Evolutionary conservation across 2,113 vertebrate species (phyloP).

Genomic region (Eulemur rufifrons): DNA sequence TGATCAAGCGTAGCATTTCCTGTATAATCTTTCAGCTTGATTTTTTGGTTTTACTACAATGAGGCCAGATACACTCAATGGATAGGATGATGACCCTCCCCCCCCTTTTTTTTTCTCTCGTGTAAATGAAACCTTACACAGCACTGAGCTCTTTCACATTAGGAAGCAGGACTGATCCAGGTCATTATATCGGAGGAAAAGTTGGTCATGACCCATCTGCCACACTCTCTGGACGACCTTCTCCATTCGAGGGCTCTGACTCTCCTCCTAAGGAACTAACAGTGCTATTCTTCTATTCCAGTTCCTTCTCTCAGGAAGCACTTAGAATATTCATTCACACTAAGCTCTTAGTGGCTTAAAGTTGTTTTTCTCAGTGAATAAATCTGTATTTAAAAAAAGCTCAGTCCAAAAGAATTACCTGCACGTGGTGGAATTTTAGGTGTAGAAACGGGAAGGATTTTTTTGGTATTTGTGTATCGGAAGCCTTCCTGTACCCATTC

Average conservation of each 20-base stretch:
- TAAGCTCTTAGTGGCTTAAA: neutral
- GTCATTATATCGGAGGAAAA: neutral
- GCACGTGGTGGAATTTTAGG: neutral
- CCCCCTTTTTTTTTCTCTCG: neutral
- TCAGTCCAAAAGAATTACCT: neutral
- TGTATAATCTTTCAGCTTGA: neutral
- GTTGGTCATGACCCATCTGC: neutral
- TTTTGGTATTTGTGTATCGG: neutral
- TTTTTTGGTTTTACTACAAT: neutral
- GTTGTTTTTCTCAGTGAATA: neutral
- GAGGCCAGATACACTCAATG: no score
- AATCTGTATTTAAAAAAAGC: neutral
- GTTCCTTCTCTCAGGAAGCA: neutral
- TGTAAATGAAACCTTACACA: neutral
- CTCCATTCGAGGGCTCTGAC: neutral
- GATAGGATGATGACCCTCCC: neutral
- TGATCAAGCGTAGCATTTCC: neutral
- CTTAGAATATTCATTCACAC: neutral
- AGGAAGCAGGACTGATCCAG: neutral
- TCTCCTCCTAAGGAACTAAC: neutral
- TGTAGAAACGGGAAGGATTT: neutral
- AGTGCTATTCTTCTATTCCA: neutral
- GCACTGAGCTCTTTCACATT: neutral
- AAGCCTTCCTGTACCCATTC: neutral
- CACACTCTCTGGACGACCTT: neutral